Evolutionary conservation across 2,888 invertebrate species (phyloP).

Genomic region (Anaspis maculata): DNA sequence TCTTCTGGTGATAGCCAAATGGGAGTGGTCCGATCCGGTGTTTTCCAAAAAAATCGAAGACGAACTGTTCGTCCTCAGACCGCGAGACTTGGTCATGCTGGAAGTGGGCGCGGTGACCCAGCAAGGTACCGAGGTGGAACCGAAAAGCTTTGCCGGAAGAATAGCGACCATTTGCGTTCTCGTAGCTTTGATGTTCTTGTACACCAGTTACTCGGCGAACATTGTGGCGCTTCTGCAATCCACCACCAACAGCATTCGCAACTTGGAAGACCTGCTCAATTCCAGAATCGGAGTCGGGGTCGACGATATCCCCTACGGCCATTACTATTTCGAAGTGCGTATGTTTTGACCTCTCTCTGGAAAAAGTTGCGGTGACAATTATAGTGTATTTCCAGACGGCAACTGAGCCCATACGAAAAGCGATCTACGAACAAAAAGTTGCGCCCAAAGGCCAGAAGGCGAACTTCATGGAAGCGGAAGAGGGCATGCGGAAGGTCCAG

Average conservation of each 20-base stretch:
- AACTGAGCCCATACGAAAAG: slow-evolving; percentile 51
- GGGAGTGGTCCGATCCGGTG: slow-evolving; percentile 30
- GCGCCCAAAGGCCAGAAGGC: slow-evolving; percentile 50
- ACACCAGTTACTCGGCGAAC: slow-evolving; percentile 59
- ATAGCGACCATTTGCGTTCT: slow-evolving; percentile 31
- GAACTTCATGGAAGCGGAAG: slow-evolving; percentile 50
- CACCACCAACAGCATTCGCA: slow-evolving; percentile 50
- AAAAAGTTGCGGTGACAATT: too few relatives aligned
- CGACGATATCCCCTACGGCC: slow-evolving; percentile 48
- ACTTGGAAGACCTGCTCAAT: slow-evolving; percentile 46
- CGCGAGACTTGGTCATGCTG: slow-evolving; percentile 33
- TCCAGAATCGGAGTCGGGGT: slow-evolving; percentile 55
- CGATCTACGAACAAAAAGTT: slow-evolving; percentile 55
- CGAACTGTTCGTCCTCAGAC: slow-evolving; percentile 13
- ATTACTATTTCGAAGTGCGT: slow-evolving; percentile 61
- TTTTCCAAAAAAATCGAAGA: slow-evolving; percentile 5
- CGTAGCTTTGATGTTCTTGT: slow-evolving; percentile 47
- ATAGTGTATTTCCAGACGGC: too few relatives aligned
- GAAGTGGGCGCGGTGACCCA: slow-evolving; percentile 45
- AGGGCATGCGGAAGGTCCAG: slow-evolving; percentile 51
- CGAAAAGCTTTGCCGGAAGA: slow-evolving; percentile 43
- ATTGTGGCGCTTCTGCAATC: slow-evolving; percentile 60
- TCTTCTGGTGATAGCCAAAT: slow-evolving; percentile 27
- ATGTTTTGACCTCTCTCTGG: too few relatives aligned
- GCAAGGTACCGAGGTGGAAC: slow-evolving; percentile 43